Evolutionary conservation across 92 coral and sea anemone species (phyloP).

Genomic region (Epizoanthus rinbou): DNA sequence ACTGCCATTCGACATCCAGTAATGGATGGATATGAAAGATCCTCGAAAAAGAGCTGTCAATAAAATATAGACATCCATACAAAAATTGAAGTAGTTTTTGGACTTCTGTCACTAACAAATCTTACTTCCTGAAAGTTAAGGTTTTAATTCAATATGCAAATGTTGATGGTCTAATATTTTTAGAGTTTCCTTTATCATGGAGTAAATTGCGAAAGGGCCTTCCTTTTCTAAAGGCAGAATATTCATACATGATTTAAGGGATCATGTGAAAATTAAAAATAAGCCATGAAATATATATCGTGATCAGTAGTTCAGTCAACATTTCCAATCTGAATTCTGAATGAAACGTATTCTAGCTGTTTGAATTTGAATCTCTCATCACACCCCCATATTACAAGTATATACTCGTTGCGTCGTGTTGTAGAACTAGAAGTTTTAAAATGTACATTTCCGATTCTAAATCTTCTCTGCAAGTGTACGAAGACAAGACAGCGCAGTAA

Average conservation of each 20-base stretch:
- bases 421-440: not conserved
- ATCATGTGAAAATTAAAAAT: no score
- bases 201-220: slow-evolving; percentile 4
- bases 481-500: no score
- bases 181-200: not conserved
- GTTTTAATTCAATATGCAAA: slow-evolving; percentile 30
- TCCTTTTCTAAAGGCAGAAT: no score
- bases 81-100: slow-evolving; percentile 14
- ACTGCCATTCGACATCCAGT: slow-evolving; percentile 8
- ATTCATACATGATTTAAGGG: no score
- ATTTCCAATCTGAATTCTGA: no score
- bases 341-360: no score
- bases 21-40: slow-evolving; percentile 6
- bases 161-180: not conserved
- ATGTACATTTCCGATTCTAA: not conserved
- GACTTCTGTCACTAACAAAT: not conserved
- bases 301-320: no score
- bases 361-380: slow-evolving; percentile 5
- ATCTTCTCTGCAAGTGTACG: no score
- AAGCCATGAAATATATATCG: no score
- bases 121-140: not conserved
- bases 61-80: not conserved
- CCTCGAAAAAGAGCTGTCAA: not conserved
- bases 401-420: not conserved
- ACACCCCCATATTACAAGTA: slow-evolving; percentile 12